These are phyloP conservation scores for Dicentrarchus labrax DNA, from an alignment of 2,113 vertebrate species.

Conservation along the genomic window DNA sequence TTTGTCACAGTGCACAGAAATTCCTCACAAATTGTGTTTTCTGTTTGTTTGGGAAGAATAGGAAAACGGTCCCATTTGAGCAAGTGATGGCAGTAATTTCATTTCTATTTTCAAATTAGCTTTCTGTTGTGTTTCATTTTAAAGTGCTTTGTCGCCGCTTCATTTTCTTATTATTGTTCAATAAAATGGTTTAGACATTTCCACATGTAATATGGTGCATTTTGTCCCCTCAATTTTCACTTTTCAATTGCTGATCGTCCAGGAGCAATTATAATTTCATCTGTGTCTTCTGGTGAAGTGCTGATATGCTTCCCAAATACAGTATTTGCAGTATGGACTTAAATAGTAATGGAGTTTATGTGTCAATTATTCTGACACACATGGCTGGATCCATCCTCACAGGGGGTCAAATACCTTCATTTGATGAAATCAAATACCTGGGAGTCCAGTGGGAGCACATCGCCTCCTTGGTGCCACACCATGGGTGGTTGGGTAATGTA, in stretches of 20 bases:
- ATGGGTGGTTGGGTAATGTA: conserved; percentile 73
- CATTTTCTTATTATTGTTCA: conserved; percentile 63
- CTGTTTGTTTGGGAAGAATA: conserved; percentile 52
- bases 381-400: conserved; percentile 36
- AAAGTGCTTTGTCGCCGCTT: conserved; percentile 46
- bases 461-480: conserved; percentile 29
- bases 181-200: conserved; percentile 53
- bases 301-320: conserved; percentile 15
- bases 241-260: conserved; percentile 45
- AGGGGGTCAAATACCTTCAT: conserved; percentile 21
- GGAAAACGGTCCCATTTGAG: conserved; percentile 52
- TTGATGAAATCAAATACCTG: conserved; percentile 48
- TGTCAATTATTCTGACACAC: conserved; percentile 59
- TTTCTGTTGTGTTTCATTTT: conserved; percentile 66
- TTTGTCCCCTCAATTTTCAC: conserved; percentile 24
- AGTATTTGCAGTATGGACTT: conserved; percentile 24
- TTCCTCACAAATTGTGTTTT: conserved; percentile 45
- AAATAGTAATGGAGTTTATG: conserved; percentile 35
- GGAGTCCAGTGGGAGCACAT: conserved; percentile 43
- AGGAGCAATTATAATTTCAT: conserved; percentile 41
- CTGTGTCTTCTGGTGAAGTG: conserved; percentile 10
- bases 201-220: conserved; percentile 20
- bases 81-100: conserved; percentile 60
- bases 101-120: conserved; percentile 64
- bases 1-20: conserved; percentile 18